Conservation (phyloP, 2,797 vertebrate genomes). For the Parauchenoglanis ngamensis region DNA sequence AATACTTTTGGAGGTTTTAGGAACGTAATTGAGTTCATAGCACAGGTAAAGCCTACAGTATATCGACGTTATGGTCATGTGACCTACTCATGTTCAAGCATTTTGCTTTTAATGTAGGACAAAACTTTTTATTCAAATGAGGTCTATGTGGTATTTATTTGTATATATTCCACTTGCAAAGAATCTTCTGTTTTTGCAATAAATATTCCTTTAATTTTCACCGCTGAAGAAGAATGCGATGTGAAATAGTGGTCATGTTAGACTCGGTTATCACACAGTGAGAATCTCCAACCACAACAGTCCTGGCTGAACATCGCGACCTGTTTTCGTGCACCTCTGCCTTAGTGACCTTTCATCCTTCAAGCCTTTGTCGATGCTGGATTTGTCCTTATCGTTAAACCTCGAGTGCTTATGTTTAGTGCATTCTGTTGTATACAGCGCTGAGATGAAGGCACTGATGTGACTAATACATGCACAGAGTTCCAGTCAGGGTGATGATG, state of each 20-base stretch:
- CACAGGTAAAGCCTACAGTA: background rate
- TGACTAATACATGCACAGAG: slow-evolving; percentile 10
- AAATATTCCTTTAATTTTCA: background rate
- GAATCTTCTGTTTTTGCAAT: background rate
- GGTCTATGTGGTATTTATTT: background rate
- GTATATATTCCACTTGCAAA: background rate
- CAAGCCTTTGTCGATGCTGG: background rate
- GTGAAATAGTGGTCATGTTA: background rate
- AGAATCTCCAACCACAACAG: background rate
- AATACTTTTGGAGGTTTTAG: background rate
- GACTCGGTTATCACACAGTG: background rate
- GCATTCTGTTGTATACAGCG: background rate
- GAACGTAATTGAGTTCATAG: background rate
- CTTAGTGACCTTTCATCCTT: background rate
- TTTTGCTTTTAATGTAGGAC: background rate
- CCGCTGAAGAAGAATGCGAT: background rate
- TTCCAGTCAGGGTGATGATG: slow-evolving; percentile 5
- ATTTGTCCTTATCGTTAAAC: background rate
- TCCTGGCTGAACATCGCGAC: background rate
- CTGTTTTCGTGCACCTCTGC: background rate
- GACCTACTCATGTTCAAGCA: background rate
- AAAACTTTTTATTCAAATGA: background rate
- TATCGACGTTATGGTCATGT: background rate
- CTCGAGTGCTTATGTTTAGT: background rate
- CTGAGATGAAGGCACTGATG: background rate